These are phyloP conservation scores for Morelia viridis DNA, from an alignment of 2,797 vertebrate genomes.

Conservation along the genomic window DNA sequence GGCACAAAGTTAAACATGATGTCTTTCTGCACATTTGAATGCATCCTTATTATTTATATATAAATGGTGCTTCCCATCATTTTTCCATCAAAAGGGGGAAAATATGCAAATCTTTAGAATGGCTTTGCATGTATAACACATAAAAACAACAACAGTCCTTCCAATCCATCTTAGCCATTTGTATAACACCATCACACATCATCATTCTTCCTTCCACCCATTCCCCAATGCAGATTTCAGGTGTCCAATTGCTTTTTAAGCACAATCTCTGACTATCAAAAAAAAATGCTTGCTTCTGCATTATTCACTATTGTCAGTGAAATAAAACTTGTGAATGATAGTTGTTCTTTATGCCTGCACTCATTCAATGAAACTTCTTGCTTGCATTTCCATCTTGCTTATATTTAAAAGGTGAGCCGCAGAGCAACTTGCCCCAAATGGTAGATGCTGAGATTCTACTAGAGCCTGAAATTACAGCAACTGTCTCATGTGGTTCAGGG, in stretches of 20 bases:
- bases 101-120: background rate
- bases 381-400: background rate
- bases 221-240: background rate
- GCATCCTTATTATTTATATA: background rate
- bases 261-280: background rate
- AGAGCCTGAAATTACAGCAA: background rate
- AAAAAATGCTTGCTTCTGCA: background rate
- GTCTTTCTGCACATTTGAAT: background rate
- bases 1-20: background rate
- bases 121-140: background rate
- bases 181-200: background rate
- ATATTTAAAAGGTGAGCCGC: background rate
- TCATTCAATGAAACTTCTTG: background rate
- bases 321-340: background rate
- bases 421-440: background rate
- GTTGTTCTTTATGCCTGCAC: background rate
- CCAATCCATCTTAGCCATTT: background rate
- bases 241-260: background rate
- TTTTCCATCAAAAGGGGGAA: background rate
- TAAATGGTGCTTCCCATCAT: background rate
- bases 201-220: background rate
- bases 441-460: background rate
- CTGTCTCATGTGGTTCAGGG: background rate
- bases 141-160: background rate
- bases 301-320: background rate